These are phyloP conservation scores for Drosophila buzzatii DNA, from an alignment of 2,888 invertebrate genomes.

Conservation along the genomic window DNA sequence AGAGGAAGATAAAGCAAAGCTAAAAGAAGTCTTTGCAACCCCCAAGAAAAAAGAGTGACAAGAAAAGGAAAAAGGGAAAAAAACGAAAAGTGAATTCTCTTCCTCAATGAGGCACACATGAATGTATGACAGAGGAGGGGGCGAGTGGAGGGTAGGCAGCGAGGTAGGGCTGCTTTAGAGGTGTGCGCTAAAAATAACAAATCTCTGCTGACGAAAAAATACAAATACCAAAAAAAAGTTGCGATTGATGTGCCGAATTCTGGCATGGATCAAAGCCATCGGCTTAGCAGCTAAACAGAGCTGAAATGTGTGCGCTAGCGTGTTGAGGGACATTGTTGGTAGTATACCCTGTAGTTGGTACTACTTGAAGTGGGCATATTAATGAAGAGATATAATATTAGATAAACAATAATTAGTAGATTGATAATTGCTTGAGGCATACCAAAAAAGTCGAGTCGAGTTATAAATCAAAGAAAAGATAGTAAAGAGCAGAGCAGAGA, in stretches of 20 bases:
- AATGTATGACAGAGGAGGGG: not conserved
- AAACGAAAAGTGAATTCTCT: conserved; percentile 7
- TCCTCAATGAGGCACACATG: conserved; percentile 2
- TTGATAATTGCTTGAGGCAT: no score
- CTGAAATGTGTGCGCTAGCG: not conserved
- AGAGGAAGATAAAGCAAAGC: conserved; percentile 26
- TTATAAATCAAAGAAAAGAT: no score
- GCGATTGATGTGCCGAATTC: conserved; percentile 61
- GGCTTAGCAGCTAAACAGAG: conserved; percentile 20
- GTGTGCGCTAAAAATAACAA: conserved; percentile 62
- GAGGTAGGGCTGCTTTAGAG: conserved; percentile 7
- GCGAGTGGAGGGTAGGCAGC: not conserved
- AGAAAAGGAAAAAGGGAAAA: conserved; percentile 15
- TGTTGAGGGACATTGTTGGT: not conserved
- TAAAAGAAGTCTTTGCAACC: conserved; percentile 16
- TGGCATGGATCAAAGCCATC: conserved; percentile 19
- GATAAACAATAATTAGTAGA: not conserved
- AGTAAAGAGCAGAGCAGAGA: no score
- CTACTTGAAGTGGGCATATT: not conserved
- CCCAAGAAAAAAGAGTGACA: conserved; percentile 10
- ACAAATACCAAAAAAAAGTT: not conserved
- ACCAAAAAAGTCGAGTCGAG: no score
- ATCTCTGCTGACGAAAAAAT: conserved; percentile 33
- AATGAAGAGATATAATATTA: not conserved
- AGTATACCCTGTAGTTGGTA: not conserved